Evolutionary conservation across 2,888 invertebrate species (phyloP), one percentile per base, ranked within the genome.

Genomic region (Anodontia alba): DNA sequence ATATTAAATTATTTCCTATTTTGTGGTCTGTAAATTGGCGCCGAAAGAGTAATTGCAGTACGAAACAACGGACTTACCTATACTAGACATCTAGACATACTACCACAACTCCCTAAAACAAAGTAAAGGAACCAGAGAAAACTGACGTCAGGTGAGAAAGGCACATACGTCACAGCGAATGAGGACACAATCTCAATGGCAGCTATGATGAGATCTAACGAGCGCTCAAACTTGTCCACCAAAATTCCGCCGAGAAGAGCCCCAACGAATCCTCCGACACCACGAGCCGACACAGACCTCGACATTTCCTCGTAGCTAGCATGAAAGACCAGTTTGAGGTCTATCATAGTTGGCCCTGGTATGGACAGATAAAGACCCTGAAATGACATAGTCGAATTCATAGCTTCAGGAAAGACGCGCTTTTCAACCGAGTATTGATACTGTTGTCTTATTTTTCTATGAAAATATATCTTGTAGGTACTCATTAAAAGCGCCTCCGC

Each of bases 321-420:
- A 15, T 66, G 71, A 66, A 72, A 77, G 7, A 72, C 49, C 26
- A 72, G 57, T 38, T 77, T 77, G 26, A 77, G 42, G 26, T 77
- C 77, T 42, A 71, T 66, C 62, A 77, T 46, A 1, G 77, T 77
- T 36, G 77, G 72, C 38, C 71, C 77, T 1, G 77, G 62, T 31
- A 77, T 77, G 33, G 71, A 66, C 12, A 33, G 20, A 46, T 43
- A 77, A 8, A 77, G 15, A 1, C 77, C 77, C 77, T 77, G 54
- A 10, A 75, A 75, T 38, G 17, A 43, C 8, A n/a, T n/a, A n/a
- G n/a, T n/a, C n/a, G n/a, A n/a, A n/a, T n/a, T n/a, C n/a, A n/a
- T n/a, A n/a, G n/a, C n/a, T n/a, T n/a, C n/a, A n/a, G n/a, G n/a
- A n/a, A n/a, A n/a, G n/a, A n/a, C n/a, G n/a, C n/a, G n/a, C n/a